Evolutionary conservation across 2,888 invertebrate genomes (phyloP).

Genomic region (Branchipolynoe longqiensis): DNA sequence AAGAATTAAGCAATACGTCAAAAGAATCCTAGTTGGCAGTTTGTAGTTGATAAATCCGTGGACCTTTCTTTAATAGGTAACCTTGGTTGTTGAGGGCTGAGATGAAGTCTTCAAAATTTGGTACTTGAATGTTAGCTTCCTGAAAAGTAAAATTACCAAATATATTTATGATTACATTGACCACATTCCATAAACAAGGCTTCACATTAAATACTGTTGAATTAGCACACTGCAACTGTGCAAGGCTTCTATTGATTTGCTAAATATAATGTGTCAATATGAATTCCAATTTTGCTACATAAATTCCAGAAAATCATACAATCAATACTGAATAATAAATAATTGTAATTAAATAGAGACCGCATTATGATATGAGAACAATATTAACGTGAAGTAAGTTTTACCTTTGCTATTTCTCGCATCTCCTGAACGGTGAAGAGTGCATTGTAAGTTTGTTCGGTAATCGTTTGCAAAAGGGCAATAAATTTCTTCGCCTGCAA

Average conservation of each 20-base stretch:
- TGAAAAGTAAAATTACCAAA: slow-evolving; percentile 67
- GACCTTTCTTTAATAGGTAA: slow-evolving; percentile 90
- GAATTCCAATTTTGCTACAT: no score
- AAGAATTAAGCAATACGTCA: not conserved
- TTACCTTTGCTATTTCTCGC: slow-evolving; percentile 86
- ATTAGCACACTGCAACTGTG: no score
- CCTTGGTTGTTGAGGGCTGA: slow-evolving; percentile 92
- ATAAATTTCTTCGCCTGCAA: slow-evolving; percentile 87
- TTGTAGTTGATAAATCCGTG: slow-evolving; percentile 68
- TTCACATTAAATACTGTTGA: no score
- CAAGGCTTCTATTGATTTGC: no score
- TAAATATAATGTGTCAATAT: no score
- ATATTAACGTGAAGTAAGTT: not conserved
- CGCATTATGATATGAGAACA: no score
- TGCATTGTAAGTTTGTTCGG: slow-evolving; percentile 87
- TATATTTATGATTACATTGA: not conserved
- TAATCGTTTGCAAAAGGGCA: slow-evolving; percentile 86
- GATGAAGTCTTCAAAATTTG: slow-evolving; percentile 88
- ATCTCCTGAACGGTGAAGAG: slow-evolving; percentile 90
- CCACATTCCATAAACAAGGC: not conserved
- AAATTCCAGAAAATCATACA: no score
- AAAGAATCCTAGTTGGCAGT: slow-evolving; percentile 55
- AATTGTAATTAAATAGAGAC: no score
- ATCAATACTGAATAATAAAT: no score
- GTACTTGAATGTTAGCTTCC: slow-evolving; percentile 85